Base-by-base conservation (phyloP, 2,888 invertebrate species). In the Sinotaia quadrata region DNA sequence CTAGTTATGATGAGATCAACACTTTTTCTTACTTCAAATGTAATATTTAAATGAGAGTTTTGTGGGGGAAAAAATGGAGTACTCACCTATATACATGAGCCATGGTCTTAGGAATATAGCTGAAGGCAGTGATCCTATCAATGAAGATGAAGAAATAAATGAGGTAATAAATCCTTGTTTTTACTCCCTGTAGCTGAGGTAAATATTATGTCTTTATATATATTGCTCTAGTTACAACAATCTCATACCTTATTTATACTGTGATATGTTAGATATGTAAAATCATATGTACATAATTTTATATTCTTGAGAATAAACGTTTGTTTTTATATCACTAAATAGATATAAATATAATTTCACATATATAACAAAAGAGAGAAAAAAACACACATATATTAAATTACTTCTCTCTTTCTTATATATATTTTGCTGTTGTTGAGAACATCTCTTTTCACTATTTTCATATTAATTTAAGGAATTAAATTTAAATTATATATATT, bases 101-200 rank as follows among this genome's bases (percentile, higher is more conserved):
- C 81, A 79, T 72, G 83, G 83, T 68, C 68, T 81, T 62, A 78
- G 77, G 24, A 83, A 82, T 72, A 70, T 81, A 54, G 81, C 81
- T 21, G 83, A 82, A 41, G 83, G 82, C 34, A 82, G 81, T 75
- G 82, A 81, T 63, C 78, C 81, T 10, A 83, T 84, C 67, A 81
- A 80, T 72, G 84, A 84, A 65, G 82, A 80, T 21, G 84, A 84
- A 49, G 84, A 84, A 71, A 81, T 84, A 61, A 78, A 81, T 44
- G 84, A 84, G 81, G 84, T 84, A 68, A 59, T 27, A 34, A 51
- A n/a, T 51, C 10, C 52, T 21, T 1, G 2, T 56, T 27, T 24
- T 52, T n/a, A n/a, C 8, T 54, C 8, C 29, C 29, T 3, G 18
- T 54, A 7, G 24, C 18, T 54, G 1, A 27, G 18, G 18, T 27